Conservation (phyloP, 2,113 vertebrate genomes). For the Macrotis lagotis region DNA sequence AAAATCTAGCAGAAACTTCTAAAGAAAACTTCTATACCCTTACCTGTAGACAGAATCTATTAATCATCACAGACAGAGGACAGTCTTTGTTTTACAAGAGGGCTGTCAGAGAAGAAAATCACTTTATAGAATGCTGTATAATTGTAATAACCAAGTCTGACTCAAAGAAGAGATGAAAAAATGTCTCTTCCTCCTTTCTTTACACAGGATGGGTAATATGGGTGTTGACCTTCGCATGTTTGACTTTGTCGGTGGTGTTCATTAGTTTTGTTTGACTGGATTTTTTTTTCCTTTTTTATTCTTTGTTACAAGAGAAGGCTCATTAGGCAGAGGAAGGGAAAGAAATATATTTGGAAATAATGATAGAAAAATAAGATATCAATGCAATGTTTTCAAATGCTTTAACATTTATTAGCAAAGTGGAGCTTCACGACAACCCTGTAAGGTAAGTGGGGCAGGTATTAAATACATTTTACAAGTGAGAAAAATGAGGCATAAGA, state of each 20-base stretch:
- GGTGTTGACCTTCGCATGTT: background rate
- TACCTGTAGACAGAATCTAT: background rate
- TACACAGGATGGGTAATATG: background rate
- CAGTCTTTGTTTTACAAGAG: background rate
- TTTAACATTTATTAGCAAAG: background rate
- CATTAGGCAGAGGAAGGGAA: background rate
- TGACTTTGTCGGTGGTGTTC: background rate
- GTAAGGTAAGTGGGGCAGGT: background rate
- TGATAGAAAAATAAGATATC: background rate
- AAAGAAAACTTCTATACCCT: background rate
- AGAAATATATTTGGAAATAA: background rate
- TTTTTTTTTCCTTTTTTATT: background rate
- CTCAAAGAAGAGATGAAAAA: background rate
- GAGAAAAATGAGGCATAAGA: background rate
- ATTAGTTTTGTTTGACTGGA: background rate
- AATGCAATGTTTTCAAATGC: background rate
- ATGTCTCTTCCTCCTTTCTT: background rate
- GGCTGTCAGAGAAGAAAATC: background rate
- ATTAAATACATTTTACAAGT: background rate
- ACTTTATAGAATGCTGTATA: background rate
- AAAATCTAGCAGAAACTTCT: background rate
- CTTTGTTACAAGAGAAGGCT: background rate
- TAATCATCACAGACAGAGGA: background rate
- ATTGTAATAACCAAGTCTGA: background rate
- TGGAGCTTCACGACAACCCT: constrained; percentile 1